Percentiles rank a stretch among this genome's conserved stretches.
Evolutionary conservation across 2,113 vertebrate species (phyloP).

Genomic region (Tricholaema leucomelas): DNA sequence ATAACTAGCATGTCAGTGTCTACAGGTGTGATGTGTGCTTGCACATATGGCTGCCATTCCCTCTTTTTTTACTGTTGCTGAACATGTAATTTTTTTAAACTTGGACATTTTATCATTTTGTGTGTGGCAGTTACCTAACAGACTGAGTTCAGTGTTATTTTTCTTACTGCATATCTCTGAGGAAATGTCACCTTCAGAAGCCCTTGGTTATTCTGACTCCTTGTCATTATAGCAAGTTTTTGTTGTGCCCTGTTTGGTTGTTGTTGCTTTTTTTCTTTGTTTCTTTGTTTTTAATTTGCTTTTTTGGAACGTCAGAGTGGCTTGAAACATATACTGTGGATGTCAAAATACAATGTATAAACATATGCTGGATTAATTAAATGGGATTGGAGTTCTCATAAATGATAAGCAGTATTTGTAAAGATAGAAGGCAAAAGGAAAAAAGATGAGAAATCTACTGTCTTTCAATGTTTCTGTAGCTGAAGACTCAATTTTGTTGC

Average conservation of each 20-base stretch:
- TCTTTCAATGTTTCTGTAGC: neutral
- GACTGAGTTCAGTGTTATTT: neutral
- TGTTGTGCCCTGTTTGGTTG: neutral
- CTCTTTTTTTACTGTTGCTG: neutral
- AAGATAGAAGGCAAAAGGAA: neutral
- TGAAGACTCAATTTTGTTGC: neutral
- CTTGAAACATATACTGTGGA: neutral
- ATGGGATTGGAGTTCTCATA: neutral
- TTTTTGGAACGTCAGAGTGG: neutral
- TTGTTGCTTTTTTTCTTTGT: neutral
- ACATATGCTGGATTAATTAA: neutral
- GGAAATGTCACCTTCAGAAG: conserved; percentile 12
- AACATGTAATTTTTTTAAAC: neutral
- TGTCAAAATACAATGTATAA: neutral
- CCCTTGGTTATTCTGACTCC: neutral
- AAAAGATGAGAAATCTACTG: neutral
- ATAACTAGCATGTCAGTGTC: neutral
- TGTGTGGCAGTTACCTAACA: neutral
- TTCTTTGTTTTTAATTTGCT: neutral
- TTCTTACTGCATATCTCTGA: neutral
- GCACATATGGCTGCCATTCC: neutral
- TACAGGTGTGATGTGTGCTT: neutral
- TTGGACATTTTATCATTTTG: neutral
- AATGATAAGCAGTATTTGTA: neutral
- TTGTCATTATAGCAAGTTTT: neutral